A percentile compares a stretch with the other conserved stretches of the same genome.
phyloP scores from a whole-genome alignment of 2,797 vertebrate species.

The Crocodylus rhombifer region DNA sequence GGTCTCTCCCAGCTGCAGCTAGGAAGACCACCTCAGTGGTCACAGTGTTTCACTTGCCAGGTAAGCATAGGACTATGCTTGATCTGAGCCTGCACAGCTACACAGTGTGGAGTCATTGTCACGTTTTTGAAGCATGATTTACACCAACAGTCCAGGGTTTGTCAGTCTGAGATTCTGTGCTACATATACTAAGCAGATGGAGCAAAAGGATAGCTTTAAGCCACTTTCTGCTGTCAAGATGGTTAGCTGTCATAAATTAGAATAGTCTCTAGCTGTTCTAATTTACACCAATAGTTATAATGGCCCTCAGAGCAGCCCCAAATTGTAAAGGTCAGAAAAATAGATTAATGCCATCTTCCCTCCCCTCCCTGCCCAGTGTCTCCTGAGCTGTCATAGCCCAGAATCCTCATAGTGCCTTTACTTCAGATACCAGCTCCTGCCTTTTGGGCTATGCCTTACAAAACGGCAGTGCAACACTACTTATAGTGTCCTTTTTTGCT shows the following conservation, averaged over 20 bases:
- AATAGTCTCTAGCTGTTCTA: not conserved
- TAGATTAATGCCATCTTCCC: not conserved
- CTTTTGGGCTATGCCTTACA: not conserved
- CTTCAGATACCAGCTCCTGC: not conserved
- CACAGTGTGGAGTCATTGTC: rapidly evolving
- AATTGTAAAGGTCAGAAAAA: not conserved
- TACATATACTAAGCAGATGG: not conserved
- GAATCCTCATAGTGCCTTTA: not conserved
- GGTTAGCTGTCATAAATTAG: not conserved
- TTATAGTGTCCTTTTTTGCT: too few relatives aligned
- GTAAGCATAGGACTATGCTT: too few relatives aligned
- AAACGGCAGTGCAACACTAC: not conserved
- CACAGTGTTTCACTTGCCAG: too few relatives aligned
- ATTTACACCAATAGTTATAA: not conserved
- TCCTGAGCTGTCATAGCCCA: too few relatives aligned
- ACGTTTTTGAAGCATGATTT: not conserved
- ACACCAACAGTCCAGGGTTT: not conserved
- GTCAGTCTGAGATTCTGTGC: not conserved
- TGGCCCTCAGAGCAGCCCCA: not conserved
- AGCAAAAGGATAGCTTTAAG: not conserved
- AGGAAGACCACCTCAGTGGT: too few relatives aligned
- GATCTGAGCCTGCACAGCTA: not conserved
- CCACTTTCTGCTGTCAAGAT: not conserved
- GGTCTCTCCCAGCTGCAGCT: too few relatives aligned
- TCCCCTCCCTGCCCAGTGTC: not conserved